Percentiles rank a stretch among this genome's conserved stretches.
These are phyloP conservation scores for Rutilus rutilus DNA, from an alignment of 2,113 vertebrate genomes.

Conservation along the genomic window DNA sequence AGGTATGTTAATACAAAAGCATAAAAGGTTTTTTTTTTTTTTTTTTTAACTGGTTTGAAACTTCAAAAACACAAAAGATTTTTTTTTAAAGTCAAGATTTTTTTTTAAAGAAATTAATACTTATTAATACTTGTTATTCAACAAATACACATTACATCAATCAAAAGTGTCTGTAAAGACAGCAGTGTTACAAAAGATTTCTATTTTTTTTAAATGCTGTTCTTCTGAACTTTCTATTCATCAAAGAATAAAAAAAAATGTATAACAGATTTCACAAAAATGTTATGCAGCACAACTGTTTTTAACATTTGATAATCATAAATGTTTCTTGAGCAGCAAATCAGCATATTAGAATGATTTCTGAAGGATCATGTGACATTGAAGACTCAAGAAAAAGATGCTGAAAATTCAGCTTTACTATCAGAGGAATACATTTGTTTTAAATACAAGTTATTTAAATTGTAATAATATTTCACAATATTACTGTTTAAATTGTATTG, in stretches of 20 bases:
- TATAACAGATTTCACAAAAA: background rate
- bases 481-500: background rate
- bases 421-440: background rate
- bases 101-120: background rate
- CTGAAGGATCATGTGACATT: no score
- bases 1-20: conserved; percentile 72
- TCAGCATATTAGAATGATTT: background rate
- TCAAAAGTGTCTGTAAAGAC: background rate
- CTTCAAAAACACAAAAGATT: background rate
- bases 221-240: background rate
- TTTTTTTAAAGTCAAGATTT: background rate
- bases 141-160: background rate
- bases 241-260: background rate
- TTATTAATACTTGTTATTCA: no score
- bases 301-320: background rate
- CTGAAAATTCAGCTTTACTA: background rate
- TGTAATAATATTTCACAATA: background rate
- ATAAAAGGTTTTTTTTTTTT: no score
- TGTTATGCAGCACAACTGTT: background rate
- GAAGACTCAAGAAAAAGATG: no score
- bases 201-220: no score
- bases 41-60: no score
- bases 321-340: background rate
- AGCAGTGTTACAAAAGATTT: background rate
- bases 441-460: no score